Conservation (phyloP, 2,113 vertebrate species). For the Antigone vipio region DNA sequence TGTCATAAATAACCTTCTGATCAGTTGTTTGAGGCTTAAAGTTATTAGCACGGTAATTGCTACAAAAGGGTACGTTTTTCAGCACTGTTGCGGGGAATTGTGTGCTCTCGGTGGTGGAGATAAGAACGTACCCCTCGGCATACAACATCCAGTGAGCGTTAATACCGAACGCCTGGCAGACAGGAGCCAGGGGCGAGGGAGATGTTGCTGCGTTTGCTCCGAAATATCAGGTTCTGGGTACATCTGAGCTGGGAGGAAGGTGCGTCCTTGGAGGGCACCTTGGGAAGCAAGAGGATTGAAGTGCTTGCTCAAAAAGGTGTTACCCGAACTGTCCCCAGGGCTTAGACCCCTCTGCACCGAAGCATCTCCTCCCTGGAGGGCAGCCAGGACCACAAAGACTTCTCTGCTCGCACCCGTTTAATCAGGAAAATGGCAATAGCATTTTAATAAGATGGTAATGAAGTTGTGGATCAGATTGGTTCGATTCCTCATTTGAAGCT, state of each 20-base stretch:
- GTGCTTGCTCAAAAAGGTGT: neutral
- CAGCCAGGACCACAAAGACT: neutral
- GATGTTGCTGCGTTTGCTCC: neutral
- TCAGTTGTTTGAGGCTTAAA: neutral
- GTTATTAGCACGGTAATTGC: neutral
- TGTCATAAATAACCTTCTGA: neutral
- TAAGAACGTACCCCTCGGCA: neutral
- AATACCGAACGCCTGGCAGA: neutral
- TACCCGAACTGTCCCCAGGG: neutral
- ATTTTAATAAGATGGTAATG: conserved; percentile 23
- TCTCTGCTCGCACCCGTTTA: neutral
- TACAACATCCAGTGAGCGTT: neutral
- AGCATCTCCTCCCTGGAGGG: neutral
- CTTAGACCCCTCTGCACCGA: accelerated
- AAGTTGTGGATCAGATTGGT: neutral
- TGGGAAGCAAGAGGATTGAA: neutral
- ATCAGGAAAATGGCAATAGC: neutral
- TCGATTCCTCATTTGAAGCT: neutral
- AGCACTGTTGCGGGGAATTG: neutral
- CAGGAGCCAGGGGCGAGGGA: neutral
- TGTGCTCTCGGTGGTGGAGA: neutral
- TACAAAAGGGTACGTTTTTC: neutral
- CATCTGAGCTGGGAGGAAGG: neutral
- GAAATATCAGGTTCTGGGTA: neutral
- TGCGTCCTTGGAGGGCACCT: neutral